Conservation (phyloP, 2,888 invertebrate genomes). For the Parnassius orleans region DNA sequence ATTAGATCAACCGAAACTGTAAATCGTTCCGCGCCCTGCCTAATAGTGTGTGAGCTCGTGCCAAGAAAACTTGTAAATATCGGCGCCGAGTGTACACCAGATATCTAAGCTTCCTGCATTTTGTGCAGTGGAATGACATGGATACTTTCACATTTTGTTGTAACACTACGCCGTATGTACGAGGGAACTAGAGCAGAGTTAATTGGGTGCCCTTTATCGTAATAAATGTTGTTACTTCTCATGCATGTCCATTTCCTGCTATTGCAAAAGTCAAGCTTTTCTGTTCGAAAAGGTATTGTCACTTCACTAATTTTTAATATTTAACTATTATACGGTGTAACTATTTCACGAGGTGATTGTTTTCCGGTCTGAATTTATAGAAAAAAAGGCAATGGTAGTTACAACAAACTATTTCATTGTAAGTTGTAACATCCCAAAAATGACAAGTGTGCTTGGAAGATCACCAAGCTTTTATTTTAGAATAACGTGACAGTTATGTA, state of each 20-base stretch:
- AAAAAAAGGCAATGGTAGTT: no score
- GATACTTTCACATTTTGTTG: conserved; percentile 52
- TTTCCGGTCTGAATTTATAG: no score
- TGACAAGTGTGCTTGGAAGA: no score
- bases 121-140: conserved; percentile 46
- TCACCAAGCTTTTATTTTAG: no score
- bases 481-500: no score
- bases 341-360: no score
- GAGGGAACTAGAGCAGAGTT: conserved; percentile 50
- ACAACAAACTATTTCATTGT: no score
- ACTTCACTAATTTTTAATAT: no score
- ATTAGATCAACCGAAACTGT: conserved; percentile 55
- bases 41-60: conserved; percentile 53
- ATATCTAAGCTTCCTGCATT: conserved; percentile 51
- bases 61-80: conserved; percentile 63
- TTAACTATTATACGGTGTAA: no score
- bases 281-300: no score
- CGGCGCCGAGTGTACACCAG: conserved; percentile 16
- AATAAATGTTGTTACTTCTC: conserved; percentile 16
- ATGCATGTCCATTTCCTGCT: conserved; percentile 5
- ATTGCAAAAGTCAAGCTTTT: neutral
- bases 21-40: conserved; percentile 62
- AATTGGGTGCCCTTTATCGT: conserved; percentile 41
- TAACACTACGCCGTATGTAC: conserved; percentile 36
- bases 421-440: no score